These are phyloP conservation scores for Cantharis rustica DNA, from an alignment of 2,888 invertebrate genomes.

Conservation along the genomic window DNA sequence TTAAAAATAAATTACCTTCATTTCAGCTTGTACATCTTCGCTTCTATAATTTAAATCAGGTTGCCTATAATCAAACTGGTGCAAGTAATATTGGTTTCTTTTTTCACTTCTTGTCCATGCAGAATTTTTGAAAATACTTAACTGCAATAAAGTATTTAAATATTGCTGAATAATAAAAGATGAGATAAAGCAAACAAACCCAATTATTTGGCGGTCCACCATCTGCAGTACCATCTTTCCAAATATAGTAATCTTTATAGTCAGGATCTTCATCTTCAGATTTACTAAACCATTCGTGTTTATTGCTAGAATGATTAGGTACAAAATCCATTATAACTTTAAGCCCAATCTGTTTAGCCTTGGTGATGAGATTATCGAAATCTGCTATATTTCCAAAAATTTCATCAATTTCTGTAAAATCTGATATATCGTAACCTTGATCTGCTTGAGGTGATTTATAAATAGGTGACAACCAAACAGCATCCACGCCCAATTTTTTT, in stretches of 20 bases:
- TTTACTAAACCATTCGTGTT: constrained; percentile 80
- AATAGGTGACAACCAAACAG: constrained; percentile 85
- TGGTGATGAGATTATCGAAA: constrained; percentile 64
- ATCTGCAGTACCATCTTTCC: constrained; percentile 64
- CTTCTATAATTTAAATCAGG: constrained; percentile 84
- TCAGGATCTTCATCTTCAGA: constrained; percentile 66
- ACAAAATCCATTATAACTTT: constrained; percentile 58
- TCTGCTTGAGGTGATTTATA: constrained; percentile 83
- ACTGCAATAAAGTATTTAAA: constrained; percentile 29
- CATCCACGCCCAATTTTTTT: constrained; percentile 69
- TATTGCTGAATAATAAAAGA: not conserved
- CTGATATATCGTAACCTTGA: constrained; percentile 85
- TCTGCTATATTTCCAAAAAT: constrained; percentile 76
- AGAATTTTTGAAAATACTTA: constrained; percentile 44
- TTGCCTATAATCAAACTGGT: constrained; percentile 74
- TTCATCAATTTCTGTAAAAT: constrained; percentile 74
- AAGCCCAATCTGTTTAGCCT: constrained; percentile 62
- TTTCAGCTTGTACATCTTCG: constrained; percentile 67
- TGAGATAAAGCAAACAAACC: constrained; percentile 58
- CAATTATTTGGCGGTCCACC: constrained; percentile 75
- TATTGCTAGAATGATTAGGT: constrained; percentile 71
- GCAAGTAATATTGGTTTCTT: constrained; percentile 71
- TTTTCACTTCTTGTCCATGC: constrained; percentile 42
- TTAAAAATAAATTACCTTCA: constrained; percentile 56
- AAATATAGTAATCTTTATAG: constrained; percentile 78